These are phyloP conservation scores for Ormyrus rosae DNA, from an alignment of 2,888 invertebrate genomes.

Conservation along the genomic window DNA sequence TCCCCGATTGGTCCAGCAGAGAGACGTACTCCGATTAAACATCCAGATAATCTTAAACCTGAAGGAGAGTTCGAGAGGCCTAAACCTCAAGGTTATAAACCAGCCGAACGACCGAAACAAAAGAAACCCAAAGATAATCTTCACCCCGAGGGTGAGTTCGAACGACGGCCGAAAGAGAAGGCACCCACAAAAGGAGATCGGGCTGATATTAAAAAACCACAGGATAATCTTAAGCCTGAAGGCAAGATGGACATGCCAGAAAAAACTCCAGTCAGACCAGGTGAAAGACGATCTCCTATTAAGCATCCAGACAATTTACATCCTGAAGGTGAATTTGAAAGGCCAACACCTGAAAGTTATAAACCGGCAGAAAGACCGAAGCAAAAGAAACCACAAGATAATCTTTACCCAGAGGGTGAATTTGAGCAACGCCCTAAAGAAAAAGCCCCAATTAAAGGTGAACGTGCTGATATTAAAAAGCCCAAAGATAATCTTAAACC, in stretches of 20 bases:
- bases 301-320: slow-evolving; percentile 75
- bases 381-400: slow-evolving; percentile 69
- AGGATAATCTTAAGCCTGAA: slow-evolving; percentile 73
- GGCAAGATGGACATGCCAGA: slow-evolving; percentile 55
- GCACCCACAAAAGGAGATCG: slow-evolving; percentile 72
- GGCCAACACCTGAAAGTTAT: slow-evolving; percentile 5
- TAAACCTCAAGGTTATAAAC: too few species aligned
- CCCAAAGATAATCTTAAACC: slow-evolving; percentile 77
- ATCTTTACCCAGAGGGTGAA: slow-evolving; percentile 75
- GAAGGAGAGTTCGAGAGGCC: too few species aligned
- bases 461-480: slow-evolving; percentile 73
- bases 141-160: slow-evolving; percentile 75
- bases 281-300: slow-evolving; percentile 78
- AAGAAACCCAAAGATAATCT: slow-evolving; percentile 72
- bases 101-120: too few species aligned
- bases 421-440: slow-evolving; percentile 74
- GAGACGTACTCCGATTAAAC: too few species aligned
- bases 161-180: slow-evolving; percentile 77
- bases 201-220: slow-evolving; percentile 78
- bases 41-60: too few species aligned
- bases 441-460: slow-evolving; percentile 62
- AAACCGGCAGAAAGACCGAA: slow-evolving; percentile 72
- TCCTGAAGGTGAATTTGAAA: slow-evolving; percentile 77
- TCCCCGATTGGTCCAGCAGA: too few species aligned
- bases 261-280: slow-evolving; percentile 76